These are phyloP conservation scores for Epistrophella euchroma DNA, from an alignment of 2,888 invertebrate species.

Conservation along the genomic window DNA sequence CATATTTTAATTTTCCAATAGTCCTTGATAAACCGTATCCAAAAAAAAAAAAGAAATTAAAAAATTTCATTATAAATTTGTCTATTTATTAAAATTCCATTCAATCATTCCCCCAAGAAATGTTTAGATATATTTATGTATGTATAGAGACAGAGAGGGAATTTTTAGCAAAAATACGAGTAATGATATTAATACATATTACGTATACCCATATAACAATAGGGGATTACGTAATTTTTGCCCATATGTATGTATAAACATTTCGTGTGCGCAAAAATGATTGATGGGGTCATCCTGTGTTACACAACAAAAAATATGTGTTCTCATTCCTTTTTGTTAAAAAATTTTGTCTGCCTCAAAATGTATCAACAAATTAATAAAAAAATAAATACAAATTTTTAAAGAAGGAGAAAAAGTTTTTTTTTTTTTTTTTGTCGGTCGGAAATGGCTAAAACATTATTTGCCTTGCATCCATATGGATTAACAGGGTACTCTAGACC, in stretches of 20 bases:
- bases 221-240: constrained; percentile 36
- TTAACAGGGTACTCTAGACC: neutral
- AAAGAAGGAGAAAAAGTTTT: neutral
- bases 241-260: neutral
- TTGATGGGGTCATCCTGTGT: constrained; percentile 29
- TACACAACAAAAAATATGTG: neutral
- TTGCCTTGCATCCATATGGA: constrained; percentile 5
- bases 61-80: constrained; percentile 14
- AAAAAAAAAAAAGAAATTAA: neutral
- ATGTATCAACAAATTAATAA: neutral
- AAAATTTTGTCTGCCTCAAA: neutral
- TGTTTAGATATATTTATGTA: neutral
- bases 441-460: neutral
- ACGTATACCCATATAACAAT: neutral
- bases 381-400: neutral
- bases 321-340: constrained; percentile 8
- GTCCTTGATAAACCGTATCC: neutral
- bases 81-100: constrained; percentile 23
- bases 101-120: neutral
- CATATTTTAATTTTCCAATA: too few species aligned
- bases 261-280: constrained; percentile 11
- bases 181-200: neutral
- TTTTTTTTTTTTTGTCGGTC: neutral
- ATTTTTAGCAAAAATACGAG: neutral
- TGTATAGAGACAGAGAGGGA: neutral